Percentiles rank a stretch among this genome's conserved stretches.
phyloP scores from a whole-genome alignment of 2,888 invertebrate species.

The Danaus chrysippus region DNA sequence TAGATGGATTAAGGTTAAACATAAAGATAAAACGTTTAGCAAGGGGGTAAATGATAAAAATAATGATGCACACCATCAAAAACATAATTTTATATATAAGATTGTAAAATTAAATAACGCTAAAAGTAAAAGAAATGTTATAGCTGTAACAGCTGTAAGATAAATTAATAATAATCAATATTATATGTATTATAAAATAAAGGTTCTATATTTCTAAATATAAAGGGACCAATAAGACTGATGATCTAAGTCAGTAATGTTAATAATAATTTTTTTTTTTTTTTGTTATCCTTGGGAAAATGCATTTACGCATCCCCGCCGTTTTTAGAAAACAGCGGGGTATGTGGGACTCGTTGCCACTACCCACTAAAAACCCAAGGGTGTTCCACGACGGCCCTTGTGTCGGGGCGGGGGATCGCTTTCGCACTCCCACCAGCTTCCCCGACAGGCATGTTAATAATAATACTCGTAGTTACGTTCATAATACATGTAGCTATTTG shows the following conservation, averaged over 20 bases:
- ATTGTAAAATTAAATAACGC: constrained; percentile 65
- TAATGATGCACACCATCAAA: constrained; percentile 49
- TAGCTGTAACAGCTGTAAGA: constrained; percentile 72
- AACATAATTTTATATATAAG: constrained; percentile 68
- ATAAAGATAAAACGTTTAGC: constrained; percentile 27
- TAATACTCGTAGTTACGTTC: too few species aligned
- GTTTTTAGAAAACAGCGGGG: too few species aligned
- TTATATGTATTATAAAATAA: constrained; percentile 10
- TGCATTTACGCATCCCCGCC: too few species aligned
- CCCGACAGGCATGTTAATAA: too few species aligned
- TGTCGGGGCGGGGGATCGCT: too few species aligned
- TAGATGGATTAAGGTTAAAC: constrained; percentile 65
- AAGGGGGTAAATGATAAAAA: constrained; percentile 28
- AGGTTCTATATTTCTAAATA: constrained; percentile 51
- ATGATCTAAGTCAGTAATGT: constrained; percentile 33
- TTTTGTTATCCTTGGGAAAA: too few species aligned
- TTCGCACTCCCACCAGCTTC: too few species aligned
- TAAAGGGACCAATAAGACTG: constrained; percentile 63
- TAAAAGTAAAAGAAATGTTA: constrained; percentile 66
- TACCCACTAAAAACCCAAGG: too few species aligned
- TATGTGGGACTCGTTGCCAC: too few species aligned
- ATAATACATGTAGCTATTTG: too few species aligned
- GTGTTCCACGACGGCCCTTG: too few species aligned
- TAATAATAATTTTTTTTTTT: too few species aligned
- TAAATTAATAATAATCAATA: constrained; percentile 37